A percentile compares a stretch with the other conserved stretches of the same genome.
Evolutionary conservation across 2,888 invertebrate species (phyloP).

Genomic region (Mythimna ferrago): DNA sequence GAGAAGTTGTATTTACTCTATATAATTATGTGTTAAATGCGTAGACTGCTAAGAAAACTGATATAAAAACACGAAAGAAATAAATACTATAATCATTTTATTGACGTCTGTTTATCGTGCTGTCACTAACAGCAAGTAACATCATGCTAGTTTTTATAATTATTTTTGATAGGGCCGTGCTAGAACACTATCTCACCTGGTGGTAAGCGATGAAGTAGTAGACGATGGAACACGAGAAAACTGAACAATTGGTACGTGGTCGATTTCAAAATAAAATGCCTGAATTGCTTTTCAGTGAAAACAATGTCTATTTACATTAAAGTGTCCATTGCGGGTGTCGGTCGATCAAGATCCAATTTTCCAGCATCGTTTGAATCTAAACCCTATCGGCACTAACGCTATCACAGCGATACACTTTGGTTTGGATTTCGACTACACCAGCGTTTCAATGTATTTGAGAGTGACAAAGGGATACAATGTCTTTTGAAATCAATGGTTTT

Average conservation of each 20-base stretch:
- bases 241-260: not conserved
- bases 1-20: too few species aligned
- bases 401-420: not conserved
- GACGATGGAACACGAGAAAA: too few species aligned
- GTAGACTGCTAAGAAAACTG: not conserved
- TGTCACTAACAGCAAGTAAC: not conserved
- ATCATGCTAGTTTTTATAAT: not conserved
- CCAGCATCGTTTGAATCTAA: constrained; percentile 6
- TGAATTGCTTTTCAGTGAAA: not conserved
- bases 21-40: too few species aligned
- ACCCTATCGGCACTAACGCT: not conserved
- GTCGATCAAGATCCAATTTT: not conserved
- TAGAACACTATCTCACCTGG: too few species aligned
- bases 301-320: not conserved
- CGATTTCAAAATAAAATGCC: not conserved
- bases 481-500: not conserved
- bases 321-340: not conserved
- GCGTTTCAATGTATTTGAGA: not conserved
- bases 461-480: not conserved
- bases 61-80: not conserved
- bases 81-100: not conserved
- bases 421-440: not conserved
- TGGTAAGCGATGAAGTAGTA: too few species aligned
- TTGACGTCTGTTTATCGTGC: not conserved
- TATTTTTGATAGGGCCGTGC: too few species aligned